A percentile compares a stretch with the other conserved stretches of the same genome.
phyloP scores from a whole-genome alignment of 2,888 invertebrate genomes.

The Barypeithes pellucidus region DNA sequence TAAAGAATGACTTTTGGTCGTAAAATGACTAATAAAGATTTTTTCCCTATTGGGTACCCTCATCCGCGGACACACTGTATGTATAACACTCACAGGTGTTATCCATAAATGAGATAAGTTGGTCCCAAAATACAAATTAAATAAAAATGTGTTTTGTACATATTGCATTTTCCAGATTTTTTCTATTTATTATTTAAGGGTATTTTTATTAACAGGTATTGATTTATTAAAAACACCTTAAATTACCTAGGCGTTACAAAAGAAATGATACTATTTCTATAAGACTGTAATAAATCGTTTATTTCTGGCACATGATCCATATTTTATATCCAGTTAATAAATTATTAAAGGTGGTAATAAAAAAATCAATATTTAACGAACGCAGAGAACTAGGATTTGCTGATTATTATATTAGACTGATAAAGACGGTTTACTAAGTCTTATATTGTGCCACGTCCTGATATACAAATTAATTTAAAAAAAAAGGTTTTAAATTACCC shows the following conservation, averaged over 20 bases:
- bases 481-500: not conserved
- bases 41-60: too few species aligned
- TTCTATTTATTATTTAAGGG: too few species aligned
- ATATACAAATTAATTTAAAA: not conserved
- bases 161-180: too few species aligned
- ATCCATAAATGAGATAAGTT: too few species aligned
- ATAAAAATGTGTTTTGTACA: too few species aligned
- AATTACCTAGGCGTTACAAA: not conserved
- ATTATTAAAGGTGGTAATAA: not conserved
- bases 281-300: slow-evolving; percentile 2
- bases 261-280: not conserved
- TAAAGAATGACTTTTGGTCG: too few species aligned
- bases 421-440: not conserved
- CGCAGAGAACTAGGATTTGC: not conserved
- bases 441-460: not conserved
- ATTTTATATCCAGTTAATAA: slow-evolving; percentile 7
- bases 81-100: too few species aligned
- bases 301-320: not conserved
- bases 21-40: too few species aligned
- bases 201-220: too few species aligned
- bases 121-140: too few species aligned
- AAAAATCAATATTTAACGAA: slow-evolving; percentile 5
- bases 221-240: too few species aligned
- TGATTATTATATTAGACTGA: not conserved
- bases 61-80: too few species aligned